These are phyloP conservation scores for Neocloeon triangulifer DNA, from an alignment of 1,140 invertebrate species.

Conservation along the genomic window DNA sequence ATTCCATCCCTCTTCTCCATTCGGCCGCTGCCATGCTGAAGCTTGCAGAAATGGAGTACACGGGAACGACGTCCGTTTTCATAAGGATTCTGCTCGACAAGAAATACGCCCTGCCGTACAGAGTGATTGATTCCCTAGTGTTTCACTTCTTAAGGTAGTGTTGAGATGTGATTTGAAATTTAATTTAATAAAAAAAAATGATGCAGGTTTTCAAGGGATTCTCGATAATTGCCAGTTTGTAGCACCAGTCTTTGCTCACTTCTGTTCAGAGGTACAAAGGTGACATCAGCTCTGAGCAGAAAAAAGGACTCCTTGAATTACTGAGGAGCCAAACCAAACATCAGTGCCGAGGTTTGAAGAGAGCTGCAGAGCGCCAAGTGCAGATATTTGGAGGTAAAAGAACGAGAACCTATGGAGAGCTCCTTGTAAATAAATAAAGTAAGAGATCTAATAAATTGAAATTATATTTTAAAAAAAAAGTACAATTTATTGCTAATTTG, in stretches of 20 bases:
- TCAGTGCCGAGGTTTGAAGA: constrained; percentile 65
- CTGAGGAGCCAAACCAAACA: constrained; percentile 59
- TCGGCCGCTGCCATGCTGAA: constrained; percentile 85
- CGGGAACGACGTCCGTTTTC: constrained; percentile 92
- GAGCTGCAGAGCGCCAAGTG: constrained; percentile 65
- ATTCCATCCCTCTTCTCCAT: constrained; percentile 89
- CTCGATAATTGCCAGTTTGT: constrained; percentile 76
- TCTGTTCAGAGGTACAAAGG: constrained; percentile 92
- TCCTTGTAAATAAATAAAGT: too few relatives aligned
- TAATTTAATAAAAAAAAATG: background rate
- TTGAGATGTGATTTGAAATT: background rate
- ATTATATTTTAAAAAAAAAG: too few relatives aligned
- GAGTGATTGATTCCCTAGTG: constrained; percentile 88
- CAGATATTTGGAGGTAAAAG: constrained; percentile 39
- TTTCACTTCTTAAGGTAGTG: constrained; percentile 72
- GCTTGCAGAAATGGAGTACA: constrained; percentile 96
- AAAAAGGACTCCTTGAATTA: constrained; percentile 59
- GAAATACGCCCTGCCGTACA: constrained; percentile 91
- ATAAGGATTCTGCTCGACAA: constrained; percentile 89
- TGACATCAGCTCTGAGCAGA: constrained; percentile 82
- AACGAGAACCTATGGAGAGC: constrained; percentile 4
- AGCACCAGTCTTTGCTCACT: constrained; percentile 87
- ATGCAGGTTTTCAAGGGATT: constrained; percentile 39
- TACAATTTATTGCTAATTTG: too few relatives aligned
- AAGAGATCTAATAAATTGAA: too few relatives aligned